Evolutionary conservation across 2,888 invertebrate species (phyloP), one percentile per base, ranked within the genome.

Genomic region (Cephus spinipes): DNA sequence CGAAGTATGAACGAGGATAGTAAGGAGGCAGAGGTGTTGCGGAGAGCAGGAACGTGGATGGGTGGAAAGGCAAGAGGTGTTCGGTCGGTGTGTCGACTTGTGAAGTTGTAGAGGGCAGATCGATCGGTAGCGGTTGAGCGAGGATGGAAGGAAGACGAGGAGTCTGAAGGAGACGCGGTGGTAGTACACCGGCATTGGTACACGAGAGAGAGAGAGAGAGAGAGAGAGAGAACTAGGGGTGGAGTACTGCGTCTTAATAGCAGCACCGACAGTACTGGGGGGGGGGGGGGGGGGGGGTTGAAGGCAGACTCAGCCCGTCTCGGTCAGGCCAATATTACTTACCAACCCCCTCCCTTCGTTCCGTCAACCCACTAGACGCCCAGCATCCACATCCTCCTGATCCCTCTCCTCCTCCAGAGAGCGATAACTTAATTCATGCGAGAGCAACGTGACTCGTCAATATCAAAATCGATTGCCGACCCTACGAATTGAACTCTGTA

Each of bases 381-480:
- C 40, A 40, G 40, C 40, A 40, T 40, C 40, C 40, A 40, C 40
- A 40, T 40, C 40, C 40, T 40, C 40, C 40, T 15, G 15, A 40
- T 40, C 40, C 40, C 4, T 15, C 40, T 15, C 4, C 40, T 40
- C 2, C 40, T 40, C 76, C 81, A 36, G 78, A 82, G 85, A 83
- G 83, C 86, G 87, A 87, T 87, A 85, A 85, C 87, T 85, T 87
- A 87, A 87, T 87, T 88, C 86, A 86, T 84, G 87, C 83, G 81
- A 81, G 79, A 81, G 80, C 80, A 83, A 83, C 82, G 83, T 82
- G 78, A 83, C 82, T 86, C 82, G 84, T 80, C 83, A 76, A 73
- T 40, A 40, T 40, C 40, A 40, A 15, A 15, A 40, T 40, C 40
- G 0, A 40, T 40, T 40, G 15, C 40, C 40, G 15, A 15, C 40